A percentile compares a stretch with the other conserved stretches of the same genome.
Conservation (phyloP, 2,113 vertebrate genomes). For the Gymnocephalus cernua region DNA sequence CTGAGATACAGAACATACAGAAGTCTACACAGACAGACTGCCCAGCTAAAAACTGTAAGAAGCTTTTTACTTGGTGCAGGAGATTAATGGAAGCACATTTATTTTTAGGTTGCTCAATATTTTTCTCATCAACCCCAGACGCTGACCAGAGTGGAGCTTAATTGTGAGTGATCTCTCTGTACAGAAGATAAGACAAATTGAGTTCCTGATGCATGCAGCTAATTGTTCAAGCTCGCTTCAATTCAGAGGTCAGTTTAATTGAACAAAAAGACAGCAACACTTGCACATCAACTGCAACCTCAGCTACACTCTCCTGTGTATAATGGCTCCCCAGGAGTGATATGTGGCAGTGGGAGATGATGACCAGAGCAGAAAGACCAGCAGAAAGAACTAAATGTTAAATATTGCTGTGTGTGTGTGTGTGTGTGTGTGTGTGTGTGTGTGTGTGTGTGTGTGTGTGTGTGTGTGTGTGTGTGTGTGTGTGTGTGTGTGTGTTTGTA, state of each 20-base stretch:
- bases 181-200: slow-evolving; percentile 24
- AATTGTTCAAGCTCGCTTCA: background rate
- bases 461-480: background rate
- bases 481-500: slow-evolving; percentile 7
- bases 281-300: slow-evolving; percentile 17
- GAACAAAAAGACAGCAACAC: background rate
- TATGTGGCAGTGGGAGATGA: background rate
- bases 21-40: slow-evolving; percentile 29
- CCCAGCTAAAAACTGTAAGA: slow-evolving; percentile 46
- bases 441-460: slow-evolving; percentile 1
- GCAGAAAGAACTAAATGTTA: slow-evolving; percentile 24
- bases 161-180: slow-evolving; percentile 22
- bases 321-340: background rate
- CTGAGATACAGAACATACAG: slow-evolving; percentile 25
- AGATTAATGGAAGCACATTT: slow-evolving; percentile 59
- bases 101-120: slow-evolving; percentile 38
- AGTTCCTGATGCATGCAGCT: slow-evolving; percentile 19
- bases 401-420: slow-evolving; percentile 1
- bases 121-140: slow-evolving; percentile 40
- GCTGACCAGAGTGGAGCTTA: slow-evolving; percentile 6
- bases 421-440: too few relatives aligned
- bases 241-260: background rate
- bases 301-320: background rate
- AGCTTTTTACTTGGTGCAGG: slow-evolving; percentile 47
- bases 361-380: background rate